Base-by-base conservation (phyloP, 37 sponge, comb jelly and placozoan genomes). In the Corticium candelabrum region DNA sequence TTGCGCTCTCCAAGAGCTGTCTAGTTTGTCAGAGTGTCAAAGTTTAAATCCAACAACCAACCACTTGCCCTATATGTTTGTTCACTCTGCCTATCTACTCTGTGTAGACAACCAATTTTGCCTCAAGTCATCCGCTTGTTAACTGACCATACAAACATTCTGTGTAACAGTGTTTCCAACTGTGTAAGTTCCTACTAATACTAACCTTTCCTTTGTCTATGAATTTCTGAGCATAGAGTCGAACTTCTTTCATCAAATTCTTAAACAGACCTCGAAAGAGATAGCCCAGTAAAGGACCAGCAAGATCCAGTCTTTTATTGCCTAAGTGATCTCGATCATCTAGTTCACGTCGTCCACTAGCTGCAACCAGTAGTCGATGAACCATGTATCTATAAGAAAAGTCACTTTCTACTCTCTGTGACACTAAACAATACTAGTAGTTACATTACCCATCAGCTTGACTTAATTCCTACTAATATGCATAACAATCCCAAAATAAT, bases 241-340 rank as follows among this genome's bases (percentile, higher is more conserved):
- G 77, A 35, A 99, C 97, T 57, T 99, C 99, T 40, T 99, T 99
- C 11, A 90, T 91, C 38, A 99, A 87, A 68, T 99, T 99, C 70
- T 90, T 87, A 78, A 99, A 99, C 76, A 99, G 70, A 2, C 96
- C 96, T 79, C 99, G 82, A 80, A 99, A 99, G 35, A 99, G 82
- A 78, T 89, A 92, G 37, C 90, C 94, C 56, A 99, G 89, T 38
- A 99, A 83, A 7, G 99, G 99, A 0, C 99, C 99, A 71, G 99
- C 99, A 40, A 99, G 83, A 68, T 99, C 99, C 41, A 99, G 83
- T 32, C 99, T 77, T 85, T 99, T 99, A 92, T 99, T 99, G 35
- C 99, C 99, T 85, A 92, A 99, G 85, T 99, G 99, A 90, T 99
- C 99, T 34, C 99, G 82, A 77, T 99, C 99, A 76, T 99, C 99